A percentile compares a stretch with the other conserved stretches of the same genome.
Evolutionary conservation across 1,140 invertebrate genomes (phyloP).

Genomic region (Subanguina moxae): DNA sequence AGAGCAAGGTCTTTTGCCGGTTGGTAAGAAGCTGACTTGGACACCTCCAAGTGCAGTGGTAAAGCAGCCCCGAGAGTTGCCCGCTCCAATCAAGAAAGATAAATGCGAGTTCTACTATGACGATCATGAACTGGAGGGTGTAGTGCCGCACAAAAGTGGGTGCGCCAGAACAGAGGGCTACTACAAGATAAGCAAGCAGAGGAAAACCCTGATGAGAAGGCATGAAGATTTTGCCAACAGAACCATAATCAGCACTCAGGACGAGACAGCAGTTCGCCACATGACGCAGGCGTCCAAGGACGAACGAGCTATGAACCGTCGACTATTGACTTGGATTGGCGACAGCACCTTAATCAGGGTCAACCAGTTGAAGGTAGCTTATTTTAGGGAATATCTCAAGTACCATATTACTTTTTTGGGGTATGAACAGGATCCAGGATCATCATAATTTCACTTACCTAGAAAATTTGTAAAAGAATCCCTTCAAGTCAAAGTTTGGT

Average conservation of each 20-base stretch:
- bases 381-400: background rate
- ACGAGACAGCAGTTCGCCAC: constrained; percentile 16
- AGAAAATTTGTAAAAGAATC: too few species aligned
- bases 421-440: too few species aligned
- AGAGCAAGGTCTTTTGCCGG: background rate
- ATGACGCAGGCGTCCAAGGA: constrained; percentile 23
- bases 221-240: background rate
- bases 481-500: too few species aligned
- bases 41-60: background rate
- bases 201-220: constrained; percentile 19
- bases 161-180: constrained; percentile 21
- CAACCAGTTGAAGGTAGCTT: constrained; percentile 2
- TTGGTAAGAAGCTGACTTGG: background rate
- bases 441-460: too few species aligned
- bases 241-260: constrained; percentile 24
- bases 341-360: background rate
- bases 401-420: too few species aligned
- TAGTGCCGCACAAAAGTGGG: constrained; percentile 20
- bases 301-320: constrained; percentile 16
- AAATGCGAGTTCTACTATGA: constrained; percentile 21
- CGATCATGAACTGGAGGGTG: constrained; percentile 22
- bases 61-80: constrained; percentile 5
- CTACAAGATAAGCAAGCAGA: constrained; percentile 12
- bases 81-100: background rate
- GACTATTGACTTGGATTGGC: background rate